Evolutionary conservation across 2,113 vertebrate genomes (phyloP), one percentile per base, ranked within the genome.

Genomic region (Megaceryle torquata): DNA sequence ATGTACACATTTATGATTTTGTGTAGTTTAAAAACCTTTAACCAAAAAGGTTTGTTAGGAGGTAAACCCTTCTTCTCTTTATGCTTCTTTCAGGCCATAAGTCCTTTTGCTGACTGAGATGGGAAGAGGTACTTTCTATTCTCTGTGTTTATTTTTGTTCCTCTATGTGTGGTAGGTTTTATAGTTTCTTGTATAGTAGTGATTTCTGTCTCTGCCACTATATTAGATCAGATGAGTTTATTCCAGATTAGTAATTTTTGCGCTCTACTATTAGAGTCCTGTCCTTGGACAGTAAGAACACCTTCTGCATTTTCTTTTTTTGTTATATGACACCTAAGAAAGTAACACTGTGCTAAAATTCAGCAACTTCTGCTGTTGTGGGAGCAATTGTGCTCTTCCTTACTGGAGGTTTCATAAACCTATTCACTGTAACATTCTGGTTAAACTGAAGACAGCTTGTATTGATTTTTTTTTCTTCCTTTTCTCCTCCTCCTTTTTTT

Each of bases 371-470:
- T 96, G 92, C 81, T 92, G 70, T 86, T 92, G 71, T 86, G 86
- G 92, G 97, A 95, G 91, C 91, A 96, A 67, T 96, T 92, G 91
- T 80, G 68, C 44, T 92, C 68, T 81, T 91, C 89, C 91, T 89
- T 95, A 80, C 90, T 86, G 64, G 68, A 93, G 68, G 83, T 94
- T 95, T 96, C 95, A 96, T 97, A 96, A 94, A 95, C 93, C 78
- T 89, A 89, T 95, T 93, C 91, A 89, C 93, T 91, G 88, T 92
- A 97, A 96, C 96, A 82, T 92, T 96, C 93, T 94, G 91, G 71
- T 94, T 97, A 95, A 95, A 95, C 71, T 82, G 95, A 93, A 97
- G 94, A 96, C 94, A 96, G 86, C 84, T 83, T 35, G 48, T 96
- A 95, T 95, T 93, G 96, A 97, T 97, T 97, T 96, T 84, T 37